Evolutionary conservation across 1,140 invertebrate genomes (phyloP).

Genomic region (Sipha flava): DNA sequence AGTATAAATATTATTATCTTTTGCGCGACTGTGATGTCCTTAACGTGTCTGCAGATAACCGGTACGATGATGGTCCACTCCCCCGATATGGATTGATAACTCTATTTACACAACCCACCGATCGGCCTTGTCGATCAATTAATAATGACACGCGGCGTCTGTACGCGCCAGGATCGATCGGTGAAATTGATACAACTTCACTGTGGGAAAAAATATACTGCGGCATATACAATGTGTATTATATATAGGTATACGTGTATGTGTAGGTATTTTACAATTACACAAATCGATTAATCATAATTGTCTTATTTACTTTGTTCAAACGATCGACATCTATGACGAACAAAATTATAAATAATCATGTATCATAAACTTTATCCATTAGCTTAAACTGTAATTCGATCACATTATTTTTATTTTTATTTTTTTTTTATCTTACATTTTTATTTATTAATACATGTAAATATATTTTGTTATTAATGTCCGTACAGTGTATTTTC

Average conservation of each 20-base stretch:
- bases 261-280: neutral
- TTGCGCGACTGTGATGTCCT: neutral
- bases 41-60: neutral
- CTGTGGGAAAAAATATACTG: neutral
- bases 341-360: neutral
- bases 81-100: constrained; percentile 30
- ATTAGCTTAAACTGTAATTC: too few relatives aligned
- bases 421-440: neutral
- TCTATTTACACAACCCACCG: constrained; percentile 7
- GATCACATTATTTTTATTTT: too few relatives aligned
- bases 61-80: neutral
- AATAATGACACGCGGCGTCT: constrained; percentile 21
- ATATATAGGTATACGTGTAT: too few relatives aligned
- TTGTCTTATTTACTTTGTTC: too few relatives aligned
- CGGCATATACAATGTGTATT: neutral
- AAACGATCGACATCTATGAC: too few relatives aligned
- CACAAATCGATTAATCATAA: neutral
- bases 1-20: neutral
- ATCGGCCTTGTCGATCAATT: constrained; percentile 26
- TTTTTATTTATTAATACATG: neutral
- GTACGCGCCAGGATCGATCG: neutral
- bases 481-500: neutral
- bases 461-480: neutral
- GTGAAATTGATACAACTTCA: neutral
- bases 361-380: too few relatives aligned